phyloP scores from a whole-genome alignment of 2,888 invertebrate genomes.

The Machimus rusticus region DNA sequence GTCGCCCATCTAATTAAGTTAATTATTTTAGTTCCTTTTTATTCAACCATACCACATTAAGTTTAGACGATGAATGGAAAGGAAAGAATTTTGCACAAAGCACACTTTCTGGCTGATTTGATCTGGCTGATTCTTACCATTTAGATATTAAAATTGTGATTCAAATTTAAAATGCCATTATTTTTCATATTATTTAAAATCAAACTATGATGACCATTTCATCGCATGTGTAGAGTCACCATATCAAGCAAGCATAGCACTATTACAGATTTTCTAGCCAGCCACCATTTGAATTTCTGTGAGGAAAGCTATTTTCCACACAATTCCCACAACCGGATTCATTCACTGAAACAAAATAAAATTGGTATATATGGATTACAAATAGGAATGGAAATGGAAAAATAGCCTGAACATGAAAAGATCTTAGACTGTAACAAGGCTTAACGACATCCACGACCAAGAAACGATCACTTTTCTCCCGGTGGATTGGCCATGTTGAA shows the following conservation, averaged over 20 bases:
- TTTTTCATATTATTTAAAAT: neutral
- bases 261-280: neutral
- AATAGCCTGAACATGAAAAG: neutral
- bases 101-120: too few relatives aligned
- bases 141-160: neutral
- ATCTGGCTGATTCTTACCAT: too few relatives aligned
- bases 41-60: too few relatives aligned
- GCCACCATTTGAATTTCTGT: neutral
- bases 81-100: too few relatives aligned
- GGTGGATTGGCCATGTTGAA: neutral
- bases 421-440: constrained; percentile 4
- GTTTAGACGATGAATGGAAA: too few relatives aligned
- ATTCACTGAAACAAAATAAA: neutral
- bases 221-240: neutral
- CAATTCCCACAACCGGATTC: neutral
- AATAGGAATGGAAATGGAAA: constrained; percentile 13
- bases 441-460: neutral
- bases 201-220: too few relatives aligned
- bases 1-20: too few relatives aligned
- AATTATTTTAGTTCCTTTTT: too few relatives aligned
- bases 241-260: too few relatives aligned
- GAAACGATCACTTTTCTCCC: neutral
- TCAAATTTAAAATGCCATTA: neutral
- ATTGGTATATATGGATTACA: neutral
- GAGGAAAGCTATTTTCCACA: neutral